Percentiles rank a stretch among this genome's conserved stretches.
Evolutionary conservation across 2,113 vertebrate genomes (phyloP).

Genomic region (Oreamnos americanus): DNA sequence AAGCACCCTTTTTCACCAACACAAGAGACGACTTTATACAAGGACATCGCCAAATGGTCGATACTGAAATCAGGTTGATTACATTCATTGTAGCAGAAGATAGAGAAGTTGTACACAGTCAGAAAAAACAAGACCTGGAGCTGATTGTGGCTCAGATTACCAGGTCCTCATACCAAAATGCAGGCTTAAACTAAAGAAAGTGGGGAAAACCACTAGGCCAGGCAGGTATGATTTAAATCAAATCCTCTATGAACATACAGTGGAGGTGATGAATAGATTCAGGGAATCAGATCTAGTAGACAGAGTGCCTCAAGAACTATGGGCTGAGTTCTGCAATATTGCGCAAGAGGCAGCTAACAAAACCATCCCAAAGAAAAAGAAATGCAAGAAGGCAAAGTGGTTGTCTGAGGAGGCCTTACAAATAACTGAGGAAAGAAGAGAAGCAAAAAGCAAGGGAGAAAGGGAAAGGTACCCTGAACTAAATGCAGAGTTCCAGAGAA

Average conservation of each 20-base stretch:
- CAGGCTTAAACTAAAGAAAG: not conserved
- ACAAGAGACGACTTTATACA: not conserved
- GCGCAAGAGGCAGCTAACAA: not conserved
- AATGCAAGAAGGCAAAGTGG: not conserved
- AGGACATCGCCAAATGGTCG: not conserved
- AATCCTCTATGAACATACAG: not conserved
- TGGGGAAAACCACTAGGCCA: not conserved
- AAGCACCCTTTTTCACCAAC: not conserved
- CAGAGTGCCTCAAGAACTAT: not conserved
- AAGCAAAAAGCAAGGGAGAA: not conserved
- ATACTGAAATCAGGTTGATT: not conserved
- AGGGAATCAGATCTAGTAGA: not conserved
- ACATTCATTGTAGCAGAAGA: not conserved
- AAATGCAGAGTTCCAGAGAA: not conserved
- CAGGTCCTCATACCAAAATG: not conserved
- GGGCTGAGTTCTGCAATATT: not conserved
- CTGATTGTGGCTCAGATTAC: not conserved
- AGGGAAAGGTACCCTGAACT: accelerated
- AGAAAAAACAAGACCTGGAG: not conserved
- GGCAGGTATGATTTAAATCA: not conserved
- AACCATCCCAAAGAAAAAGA: not conserved
- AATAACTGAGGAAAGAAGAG: not conserved
- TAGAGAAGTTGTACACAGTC: not conserved
- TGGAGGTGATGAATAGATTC: not conserved
- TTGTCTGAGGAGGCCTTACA: not conserved